Conservation (phyloP, 2,113 vertebrate genomes). For the Laticauda colubrina region DNA sequence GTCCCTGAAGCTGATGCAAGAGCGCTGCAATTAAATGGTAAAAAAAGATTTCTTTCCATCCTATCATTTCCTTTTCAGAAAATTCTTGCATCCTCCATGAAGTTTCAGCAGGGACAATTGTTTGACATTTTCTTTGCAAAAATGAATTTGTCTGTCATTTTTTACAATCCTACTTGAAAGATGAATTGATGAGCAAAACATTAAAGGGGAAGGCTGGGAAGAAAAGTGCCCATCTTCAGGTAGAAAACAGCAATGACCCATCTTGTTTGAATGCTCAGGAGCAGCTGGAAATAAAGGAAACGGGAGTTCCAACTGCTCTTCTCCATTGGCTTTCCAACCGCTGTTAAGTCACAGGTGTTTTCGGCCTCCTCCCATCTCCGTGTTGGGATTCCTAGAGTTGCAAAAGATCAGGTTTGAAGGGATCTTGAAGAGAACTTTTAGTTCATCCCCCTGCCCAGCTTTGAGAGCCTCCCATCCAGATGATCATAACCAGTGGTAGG, state of each 20-base stretch:
- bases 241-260: not conserved
- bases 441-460: not conserved
- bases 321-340: not conserved
- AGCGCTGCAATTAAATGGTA: constrained; percentile 35
- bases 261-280: not conserved
- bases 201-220: not conserved
- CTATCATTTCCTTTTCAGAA: constrained; percentile 7
- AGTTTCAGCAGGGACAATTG: not conserved
- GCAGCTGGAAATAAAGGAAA: not conserved
- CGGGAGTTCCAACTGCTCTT: not conserved
- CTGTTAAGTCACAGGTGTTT: not conserved
- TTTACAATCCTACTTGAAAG: not conserved
- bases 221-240: not conserved
- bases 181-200: not conserved
- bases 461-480: not conserved
- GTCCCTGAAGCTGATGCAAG: constrained; percentile 10
- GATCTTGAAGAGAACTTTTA: not conserved
- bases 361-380: not conserved
- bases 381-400: not conserved
- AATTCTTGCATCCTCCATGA: not conserved
- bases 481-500: not conserved
- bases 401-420: not conserved
- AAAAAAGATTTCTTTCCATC: constrained; percentile 32
- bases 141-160: not conserved
- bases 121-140: not conserved